A percentile compares a stretch with the other conserved stretches of the same genome.
These are phyloP conservation scores for Harpagus bidentatus DNA, from an alignment of 2,113 vertebrate genomes.

Conservation along the genomic window DNA sequence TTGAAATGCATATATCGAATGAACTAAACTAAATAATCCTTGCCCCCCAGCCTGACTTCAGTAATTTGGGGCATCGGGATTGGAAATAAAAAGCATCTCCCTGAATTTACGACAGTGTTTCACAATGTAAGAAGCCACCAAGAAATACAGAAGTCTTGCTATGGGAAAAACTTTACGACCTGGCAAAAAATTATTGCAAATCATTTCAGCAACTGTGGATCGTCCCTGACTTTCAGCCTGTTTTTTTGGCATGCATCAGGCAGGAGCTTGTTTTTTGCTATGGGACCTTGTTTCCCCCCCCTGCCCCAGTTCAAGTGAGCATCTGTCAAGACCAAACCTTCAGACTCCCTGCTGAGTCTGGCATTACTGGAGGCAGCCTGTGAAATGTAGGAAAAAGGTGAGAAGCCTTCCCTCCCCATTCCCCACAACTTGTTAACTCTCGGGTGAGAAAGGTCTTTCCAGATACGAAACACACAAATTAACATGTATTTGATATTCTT, in stretches of 20 bases:
- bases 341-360: background rate
- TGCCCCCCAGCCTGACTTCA: fast-evolving
- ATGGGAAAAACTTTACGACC: background rate
- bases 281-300: background rate
- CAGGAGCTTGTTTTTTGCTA: background rate
- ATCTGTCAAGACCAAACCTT: background rate
- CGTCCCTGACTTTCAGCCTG: background rate
- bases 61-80: fast-evolving
- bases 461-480: background rate
- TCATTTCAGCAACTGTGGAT: background rate
- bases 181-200: background rate
- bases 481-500: background rate
- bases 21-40: background rate
- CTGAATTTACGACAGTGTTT: background rate
- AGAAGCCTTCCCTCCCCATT: background rate
- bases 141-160: background rate
- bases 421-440: background rate
- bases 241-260: background rate
- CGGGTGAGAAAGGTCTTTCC: background rate
- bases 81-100: background rate
- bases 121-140: background rate
- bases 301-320: background rate
- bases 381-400: background rate
- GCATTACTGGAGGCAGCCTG: background rate
- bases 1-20: background rate